These are phyloP conservation scores for Actinemys pallida DNA, from an alignment of 2,113 vertebrate genomes.

Conservation along the genomic window DNA sequence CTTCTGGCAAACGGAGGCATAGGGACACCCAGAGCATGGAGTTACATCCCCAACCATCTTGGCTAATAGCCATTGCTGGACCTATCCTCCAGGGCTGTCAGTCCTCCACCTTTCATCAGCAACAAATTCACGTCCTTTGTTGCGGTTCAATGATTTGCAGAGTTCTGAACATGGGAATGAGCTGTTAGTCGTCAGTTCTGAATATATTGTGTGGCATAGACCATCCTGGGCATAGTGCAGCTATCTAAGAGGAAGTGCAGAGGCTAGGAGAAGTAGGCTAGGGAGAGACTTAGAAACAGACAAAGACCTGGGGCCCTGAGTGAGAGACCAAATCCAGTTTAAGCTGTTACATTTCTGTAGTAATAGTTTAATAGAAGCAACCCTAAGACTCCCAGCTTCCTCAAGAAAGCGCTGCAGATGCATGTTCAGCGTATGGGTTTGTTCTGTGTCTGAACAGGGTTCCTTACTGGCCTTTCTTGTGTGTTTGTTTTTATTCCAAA, in stretches of 20 bases:
- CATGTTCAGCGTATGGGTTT: rapidly evolving
- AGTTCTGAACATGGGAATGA: not conserved
- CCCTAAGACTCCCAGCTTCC: not conserved
- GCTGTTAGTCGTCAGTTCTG: not conserved
- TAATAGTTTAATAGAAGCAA: not conserved
- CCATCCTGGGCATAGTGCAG: not conserved
- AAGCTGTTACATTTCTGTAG: not conserved
- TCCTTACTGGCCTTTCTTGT: not conserved
- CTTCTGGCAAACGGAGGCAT: not conserved
- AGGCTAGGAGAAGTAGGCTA: not conserved
- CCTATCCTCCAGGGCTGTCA: not conserved
- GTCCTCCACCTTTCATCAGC: not conserved
- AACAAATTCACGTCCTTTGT: no score
- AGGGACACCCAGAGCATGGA: not conserved
- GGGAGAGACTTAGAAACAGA: not conserved
- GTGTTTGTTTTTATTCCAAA: conserved; percentile 74
- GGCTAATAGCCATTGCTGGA: not conserved
- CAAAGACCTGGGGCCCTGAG: not conserved
- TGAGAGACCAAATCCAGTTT: not conserved
- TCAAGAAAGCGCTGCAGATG: rapidly evolving
- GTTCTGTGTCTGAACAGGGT: not conserved
- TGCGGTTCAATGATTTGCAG: not conserved
- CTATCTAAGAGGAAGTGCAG: not conserved
- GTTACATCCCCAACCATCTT: not conserved
- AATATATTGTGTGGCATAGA: not conserved